Percentiles rank a stretch among this genome's conserved stretches.
Evolutionary conservation across 2,113 vertebrate species (phyloP).

Genomic region (Hipposideros armiger): DNA sequence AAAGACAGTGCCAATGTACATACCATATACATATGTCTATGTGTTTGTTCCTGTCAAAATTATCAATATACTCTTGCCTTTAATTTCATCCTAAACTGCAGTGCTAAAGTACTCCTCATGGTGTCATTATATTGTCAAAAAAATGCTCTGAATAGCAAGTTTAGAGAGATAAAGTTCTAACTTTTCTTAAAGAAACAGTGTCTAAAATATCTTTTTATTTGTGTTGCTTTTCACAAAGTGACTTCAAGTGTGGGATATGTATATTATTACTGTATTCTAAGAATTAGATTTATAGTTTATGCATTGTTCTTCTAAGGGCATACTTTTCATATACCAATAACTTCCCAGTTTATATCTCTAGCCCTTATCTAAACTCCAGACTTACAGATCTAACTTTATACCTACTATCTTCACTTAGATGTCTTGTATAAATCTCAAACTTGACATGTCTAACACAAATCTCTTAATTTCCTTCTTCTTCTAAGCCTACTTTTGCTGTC

Average conservation of each 20-base stretch:
- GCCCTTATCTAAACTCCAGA: neutral
- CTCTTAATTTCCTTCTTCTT: neutral
- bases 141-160: neutral
- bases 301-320: neutral
- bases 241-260: neutral
- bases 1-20: neutral
- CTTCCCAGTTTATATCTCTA: neutral
- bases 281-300: neutral
- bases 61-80: neutral
- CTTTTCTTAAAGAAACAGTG: neutral
- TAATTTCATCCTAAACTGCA: neutral
- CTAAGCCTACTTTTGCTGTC: neutral
- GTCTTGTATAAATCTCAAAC: neutral
- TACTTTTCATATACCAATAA: neutral
- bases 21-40: neutral
- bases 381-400: neutral
- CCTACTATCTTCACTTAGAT: neutral
- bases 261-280: neutral
- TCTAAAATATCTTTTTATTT: neutral
- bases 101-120: neutral
- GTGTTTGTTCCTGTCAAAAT: neutral
- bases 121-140: neutral
- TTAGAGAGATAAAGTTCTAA: neutral
- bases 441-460: neutral
- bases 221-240: neutral